Percentiles rank a stretch among this genome's conserved stretches.
phyloP scores from a whole-genome alignment of 1,140 invertebrate species.

The Drosophila erecta region DNA sequence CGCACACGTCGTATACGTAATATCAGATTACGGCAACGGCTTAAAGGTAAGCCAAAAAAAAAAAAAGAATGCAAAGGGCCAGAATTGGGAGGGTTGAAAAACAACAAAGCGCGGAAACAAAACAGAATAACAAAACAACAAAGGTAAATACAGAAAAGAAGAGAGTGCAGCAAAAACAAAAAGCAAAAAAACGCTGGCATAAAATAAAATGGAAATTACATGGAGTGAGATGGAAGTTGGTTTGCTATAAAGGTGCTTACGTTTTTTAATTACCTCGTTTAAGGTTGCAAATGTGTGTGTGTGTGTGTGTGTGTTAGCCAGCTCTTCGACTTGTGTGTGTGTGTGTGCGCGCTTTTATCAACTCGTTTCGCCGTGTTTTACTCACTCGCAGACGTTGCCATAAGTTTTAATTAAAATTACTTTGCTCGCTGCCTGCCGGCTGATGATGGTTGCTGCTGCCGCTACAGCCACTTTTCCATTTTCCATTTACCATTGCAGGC shows the following conservation, averaged over 20 bases:
- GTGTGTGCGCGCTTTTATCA: conserved; percentile 68
- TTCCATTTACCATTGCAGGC: too few relatives aligned
- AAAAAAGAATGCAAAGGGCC: background rate
- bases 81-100: conserved; percentile 28
- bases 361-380: conserved; percentile 82
- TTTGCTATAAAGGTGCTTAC: conserved; percentile 72
- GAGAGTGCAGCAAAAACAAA: conserved; percentile 56
- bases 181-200: conserved; percentile 58
- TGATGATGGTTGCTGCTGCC: conserved; percentile 40
- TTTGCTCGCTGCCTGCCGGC: conserved; percentile 68
- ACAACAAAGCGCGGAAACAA: conserved; percentile 36
- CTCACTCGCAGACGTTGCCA: conserved; percentile 82
- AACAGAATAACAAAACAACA: conserved; percentile 76
- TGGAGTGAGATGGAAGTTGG: conserved; percentile 50
- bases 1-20: conserved; percentile 79
- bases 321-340: conserved; percentile 11
- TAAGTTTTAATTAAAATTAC: conserved; percentile 83
- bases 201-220: conserved; percentile 82
- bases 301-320: conserved; percentile 25
- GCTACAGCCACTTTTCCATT: conserved; percentile 28
- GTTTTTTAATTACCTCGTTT: conserved; percentile 82
- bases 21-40: conserved; percentile 77
- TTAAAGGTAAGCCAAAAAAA: conserved; percentile 56
- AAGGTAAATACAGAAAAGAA: conserved; percentile 67
- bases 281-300: conserved; percentile 43